Evolutionary conservation across 2,113 vertebrate species (phyloP), one percentile per base, ranked within the genome.

Genomic region (Myodes glareolus): DNA sequence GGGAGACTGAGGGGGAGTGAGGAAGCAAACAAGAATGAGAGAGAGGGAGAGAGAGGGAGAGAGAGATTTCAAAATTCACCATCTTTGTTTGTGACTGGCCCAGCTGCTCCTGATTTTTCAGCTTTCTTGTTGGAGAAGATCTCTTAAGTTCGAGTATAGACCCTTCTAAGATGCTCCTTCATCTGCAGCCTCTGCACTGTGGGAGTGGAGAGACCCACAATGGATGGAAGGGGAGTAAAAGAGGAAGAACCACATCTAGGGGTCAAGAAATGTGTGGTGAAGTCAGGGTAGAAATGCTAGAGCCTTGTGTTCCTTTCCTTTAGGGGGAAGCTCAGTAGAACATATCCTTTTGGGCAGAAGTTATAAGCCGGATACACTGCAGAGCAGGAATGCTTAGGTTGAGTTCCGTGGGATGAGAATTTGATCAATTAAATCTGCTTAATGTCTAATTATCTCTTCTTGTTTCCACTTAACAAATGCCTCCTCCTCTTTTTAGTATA

Each of bases 391-490:
- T 72, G 36, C 58, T 92, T 92, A 61, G 55, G 31, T 36, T 63
- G 70, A 97, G 4, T 89, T 95, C 52, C 52, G 63, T 61, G 42
- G 73, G 92, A 92, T 76, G 55, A 97, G 65, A 96, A 95, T 95
- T 88, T 92, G 31, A 65, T 95, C 91, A 96, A 52, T 97, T 89
- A 84, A 50, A 89, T 92, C 92, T 42, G 80, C 45, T 92, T 94
- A 96, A 94, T 82, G 67, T 81, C n/a, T 94, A 97, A 90, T 95
- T 94, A 95, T 81, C 77, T 42, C 29, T 90, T 29, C 67, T 96
- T 96, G 52, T 89, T 96, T 86, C 91, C 89, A 9, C 63, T 93
- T 96, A 97, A 96, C 78, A 93, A 93, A 92, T 92, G 65, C 33
- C 42, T 96, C 82, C 77, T 97, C 72, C n/a, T 92, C 45, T 70